phyloP scores from a whole-genome alignment of 2,888 invertebrate species.

The Petrolisthes manimaculis region DNA sequence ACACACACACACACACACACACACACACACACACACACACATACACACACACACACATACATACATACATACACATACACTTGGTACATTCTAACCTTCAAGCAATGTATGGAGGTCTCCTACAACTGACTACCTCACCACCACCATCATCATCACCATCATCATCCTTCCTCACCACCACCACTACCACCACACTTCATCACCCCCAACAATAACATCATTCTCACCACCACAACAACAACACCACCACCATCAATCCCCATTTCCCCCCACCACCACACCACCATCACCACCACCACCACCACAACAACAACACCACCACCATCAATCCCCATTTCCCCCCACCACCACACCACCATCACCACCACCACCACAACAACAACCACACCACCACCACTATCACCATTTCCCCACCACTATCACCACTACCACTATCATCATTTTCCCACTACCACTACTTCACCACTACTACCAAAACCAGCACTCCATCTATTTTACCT shows the following conservation, averaged over 20 bases:
- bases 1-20: too few relatives aligned
- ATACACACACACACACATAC: too few relatives aligned
- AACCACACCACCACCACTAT: background rate
- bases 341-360: background rate
- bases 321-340: background rate
- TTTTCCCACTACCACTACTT: background rate
- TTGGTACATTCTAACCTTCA: too few relatives aligned
- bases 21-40: too few relatives aligned
- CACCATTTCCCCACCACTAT: background rate
- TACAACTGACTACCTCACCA: too few relatives aligned
- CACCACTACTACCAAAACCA: background rate
- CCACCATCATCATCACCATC: too few relatives aligned
- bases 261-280: too few relatives aligned
- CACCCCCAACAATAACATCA: background rate
- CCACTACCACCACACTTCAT: background rate
- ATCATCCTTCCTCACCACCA: background rate
- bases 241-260: too few relatives aligned
- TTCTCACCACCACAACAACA: background rate
- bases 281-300: background rate
- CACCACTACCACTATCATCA: background rate
- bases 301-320: background rate
- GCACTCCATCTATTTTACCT: too few relatives aligned
- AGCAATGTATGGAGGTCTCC: too few relatives aligned
- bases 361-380: background rate
- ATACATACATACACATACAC: too few relatives aligned